Conservation (phyloP, 1,140 invertebrate genomes). For the Pentalonia nigronervosa region DNA sequence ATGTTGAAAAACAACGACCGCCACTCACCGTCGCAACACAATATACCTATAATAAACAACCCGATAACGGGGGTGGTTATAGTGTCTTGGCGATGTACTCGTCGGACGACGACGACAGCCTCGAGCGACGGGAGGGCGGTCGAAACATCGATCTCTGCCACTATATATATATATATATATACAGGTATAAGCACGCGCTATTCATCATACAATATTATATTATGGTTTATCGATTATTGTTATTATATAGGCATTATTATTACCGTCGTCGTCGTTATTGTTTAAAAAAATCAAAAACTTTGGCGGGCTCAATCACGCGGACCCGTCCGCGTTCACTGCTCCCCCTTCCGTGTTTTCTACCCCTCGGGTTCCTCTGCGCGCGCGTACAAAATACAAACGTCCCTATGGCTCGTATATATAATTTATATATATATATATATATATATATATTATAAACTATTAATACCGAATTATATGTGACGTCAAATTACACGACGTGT, state of each 20-base stretch:
- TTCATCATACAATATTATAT: background rate
- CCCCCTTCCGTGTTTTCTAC: background rate
- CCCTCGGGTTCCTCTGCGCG: background rate
- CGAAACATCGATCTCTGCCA: constrained; percentile 26
- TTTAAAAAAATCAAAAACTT: background rate
- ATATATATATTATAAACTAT: constrained; percentile 19
- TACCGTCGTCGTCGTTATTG: background rate
- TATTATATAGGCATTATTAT: too few species aligned
- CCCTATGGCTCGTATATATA: background rate
- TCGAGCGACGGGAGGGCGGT: constrained; percentile 33
- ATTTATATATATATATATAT: background rate
- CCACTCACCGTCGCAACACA: background rate
- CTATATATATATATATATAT: background rate
- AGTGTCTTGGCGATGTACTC: background rate
- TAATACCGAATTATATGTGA: background rate
- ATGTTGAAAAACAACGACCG: background rate
- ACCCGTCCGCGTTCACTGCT: background rate
- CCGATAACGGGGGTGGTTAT: constrained; percentile 15
- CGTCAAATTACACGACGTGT: constrained; percentile 25
- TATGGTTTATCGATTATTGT: constrained; percentile 9
- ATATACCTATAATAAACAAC: too few species aligned
- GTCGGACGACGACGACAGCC: background rate
- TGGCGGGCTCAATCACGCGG: background rate
- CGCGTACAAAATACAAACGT: background rate
- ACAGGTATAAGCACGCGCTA: background rate